phyloP scores from a whole-genome alignment of 2,888 invertebrate genomes.

The Chymomyza procnemis region DNA sequence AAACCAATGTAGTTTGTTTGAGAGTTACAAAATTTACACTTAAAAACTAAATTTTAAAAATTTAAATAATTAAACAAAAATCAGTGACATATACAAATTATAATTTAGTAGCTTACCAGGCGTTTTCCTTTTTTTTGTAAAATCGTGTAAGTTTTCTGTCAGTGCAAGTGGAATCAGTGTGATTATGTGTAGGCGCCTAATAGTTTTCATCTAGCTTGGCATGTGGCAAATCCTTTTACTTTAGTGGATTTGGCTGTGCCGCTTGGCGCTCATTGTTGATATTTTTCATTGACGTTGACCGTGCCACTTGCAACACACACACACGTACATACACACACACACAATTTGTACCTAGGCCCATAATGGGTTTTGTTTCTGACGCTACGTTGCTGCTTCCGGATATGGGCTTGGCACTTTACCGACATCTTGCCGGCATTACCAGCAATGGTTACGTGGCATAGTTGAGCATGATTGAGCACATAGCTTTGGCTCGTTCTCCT shows the following conservation, averaged over 20 bases:
- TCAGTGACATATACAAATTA: no score
- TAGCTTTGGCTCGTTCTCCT: neutral
- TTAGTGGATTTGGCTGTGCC: constrained; percentile 44
- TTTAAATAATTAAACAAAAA: no score
- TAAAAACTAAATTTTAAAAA: no score
- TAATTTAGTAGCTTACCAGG: no score
- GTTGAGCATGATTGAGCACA: constrained; percentile 52
- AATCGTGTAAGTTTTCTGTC: neutral
- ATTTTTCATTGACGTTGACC: constrained; percentile 42
- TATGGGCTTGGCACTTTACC: constrained; percentile 17
- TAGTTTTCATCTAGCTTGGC: neutral
- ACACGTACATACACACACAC: neutral
- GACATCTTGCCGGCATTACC: constrained; percentile 5
- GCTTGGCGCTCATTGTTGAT: constrained; percentile 34
- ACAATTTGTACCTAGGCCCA: neutral
- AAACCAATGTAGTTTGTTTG: neutral
- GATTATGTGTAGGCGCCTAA: neutral
- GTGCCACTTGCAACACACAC: constrained; percentile 31
- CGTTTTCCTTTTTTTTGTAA: no score
- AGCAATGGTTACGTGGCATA: constrained; percentile 8
- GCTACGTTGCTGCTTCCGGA: neutral
- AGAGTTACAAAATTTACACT: no score
- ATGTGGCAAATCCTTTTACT: constrained; percentile 48
- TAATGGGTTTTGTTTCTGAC: neutral
- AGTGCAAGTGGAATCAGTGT: neutral